Conservation (phyloP, 2,113 vertebrate genomes). For the Syngnathus floridae region DNA sequence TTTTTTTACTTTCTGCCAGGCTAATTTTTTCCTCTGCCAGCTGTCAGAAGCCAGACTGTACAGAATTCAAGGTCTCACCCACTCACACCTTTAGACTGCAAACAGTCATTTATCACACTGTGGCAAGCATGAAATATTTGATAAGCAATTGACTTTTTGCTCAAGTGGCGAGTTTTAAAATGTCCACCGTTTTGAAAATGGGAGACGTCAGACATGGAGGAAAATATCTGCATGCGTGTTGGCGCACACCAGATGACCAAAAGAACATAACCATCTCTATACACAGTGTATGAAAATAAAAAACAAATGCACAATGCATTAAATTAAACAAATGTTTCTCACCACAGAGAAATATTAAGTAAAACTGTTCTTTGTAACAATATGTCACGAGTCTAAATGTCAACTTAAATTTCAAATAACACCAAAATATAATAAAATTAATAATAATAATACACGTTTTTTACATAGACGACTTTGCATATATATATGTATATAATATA, state of each 20-base stretch:
- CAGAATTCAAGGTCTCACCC: conserved; percentile 36
- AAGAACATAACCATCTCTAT: not conserved
- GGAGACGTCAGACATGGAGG: not conserved
- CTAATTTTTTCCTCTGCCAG: conserved; percentile 54
- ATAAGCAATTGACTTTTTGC: conserved; percentile 39
- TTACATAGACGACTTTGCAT: no score
- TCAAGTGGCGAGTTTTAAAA: not conserved
- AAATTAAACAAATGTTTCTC: not conserved
- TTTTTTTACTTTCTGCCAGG: conserved; percentile 50
- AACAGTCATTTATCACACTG: conserved; percentile 53
- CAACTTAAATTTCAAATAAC: no score
- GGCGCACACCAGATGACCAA: not conserved
- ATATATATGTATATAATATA: no score
- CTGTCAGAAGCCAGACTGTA: conserved; percentile 61
- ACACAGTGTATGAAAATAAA: not conserved
- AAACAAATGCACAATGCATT: not conserved
- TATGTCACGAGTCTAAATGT: no score
- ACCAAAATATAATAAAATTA: no score
- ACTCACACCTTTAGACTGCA: conserved; percentile 32
- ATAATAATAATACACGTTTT: no score
- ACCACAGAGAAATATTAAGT: no score
- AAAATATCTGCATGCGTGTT: not conserved
- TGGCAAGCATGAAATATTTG: conserved; percentile 42
- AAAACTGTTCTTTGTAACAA: no score
- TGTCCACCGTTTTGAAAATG: not conserved